A percentile compares a stretch with the other conserved stretches of the same genome.
Evolutionary conservation across 2,797 vertebrate species (phyloP).

Genomic region (Triplophysa bombifrons): DNA sequence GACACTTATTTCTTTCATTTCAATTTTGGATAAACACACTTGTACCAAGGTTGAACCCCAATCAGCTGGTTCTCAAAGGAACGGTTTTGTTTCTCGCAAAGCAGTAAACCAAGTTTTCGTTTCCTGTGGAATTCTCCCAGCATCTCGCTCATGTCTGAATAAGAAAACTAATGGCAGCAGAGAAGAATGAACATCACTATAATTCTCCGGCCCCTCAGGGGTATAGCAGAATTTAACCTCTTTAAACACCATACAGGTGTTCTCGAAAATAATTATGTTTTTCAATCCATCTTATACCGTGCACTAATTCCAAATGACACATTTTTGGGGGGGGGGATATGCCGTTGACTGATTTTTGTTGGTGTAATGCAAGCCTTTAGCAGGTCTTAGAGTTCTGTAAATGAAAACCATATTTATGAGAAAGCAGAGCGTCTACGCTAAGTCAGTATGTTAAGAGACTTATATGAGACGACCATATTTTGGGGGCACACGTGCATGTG

Average conservation of each 20-base stretch:
- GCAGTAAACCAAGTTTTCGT: constrained; percentile 57
- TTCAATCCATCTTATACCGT: constrained; percentile 31
- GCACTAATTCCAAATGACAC: constrained; percentile 42
- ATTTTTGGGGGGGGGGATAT: too few species aligned
- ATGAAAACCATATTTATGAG: constrained; percentile 72
- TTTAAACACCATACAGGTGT: constrained; percentile 44
- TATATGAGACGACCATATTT: constrained; percentile 63
- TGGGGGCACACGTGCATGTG: constrained; percentile 61
- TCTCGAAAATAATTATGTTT: constrained; percentile 31
- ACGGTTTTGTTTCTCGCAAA: constrained; percentile 34
- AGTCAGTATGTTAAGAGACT: constrained; percentile 58
- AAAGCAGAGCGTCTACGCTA: constrained; percentile 58
- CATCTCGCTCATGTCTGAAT: constrained; percentile 63
- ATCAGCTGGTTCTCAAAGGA: constrained; percentile 50
- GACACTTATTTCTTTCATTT: constrained; percentile 38
- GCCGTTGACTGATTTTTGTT: constrained; percentile 37
- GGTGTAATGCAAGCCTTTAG: constrained; percentile 45
- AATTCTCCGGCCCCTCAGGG: constrained; percentile 23
- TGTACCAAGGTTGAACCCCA: constrained; percentile 50
- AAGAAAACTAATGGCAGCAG: constrained; percentile 52
- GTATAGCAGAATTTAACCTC: constrained; percentile 6
- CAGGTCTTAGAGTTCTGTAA: constrained; percentile 60
- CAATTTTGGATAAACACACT: constrained; percentile 39
- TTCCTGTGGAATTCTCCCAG: constrained; percentile 63
- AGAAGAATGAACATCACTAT: constrained; percentile 38